A percentile compares a stretch with the other conserved stretches of the same genome.
These are phyloP conservation scores for Galerucella pusilla DNA, from an alignment of 2,888 invertebrate species.

Conservation along the genomic window DNA sequence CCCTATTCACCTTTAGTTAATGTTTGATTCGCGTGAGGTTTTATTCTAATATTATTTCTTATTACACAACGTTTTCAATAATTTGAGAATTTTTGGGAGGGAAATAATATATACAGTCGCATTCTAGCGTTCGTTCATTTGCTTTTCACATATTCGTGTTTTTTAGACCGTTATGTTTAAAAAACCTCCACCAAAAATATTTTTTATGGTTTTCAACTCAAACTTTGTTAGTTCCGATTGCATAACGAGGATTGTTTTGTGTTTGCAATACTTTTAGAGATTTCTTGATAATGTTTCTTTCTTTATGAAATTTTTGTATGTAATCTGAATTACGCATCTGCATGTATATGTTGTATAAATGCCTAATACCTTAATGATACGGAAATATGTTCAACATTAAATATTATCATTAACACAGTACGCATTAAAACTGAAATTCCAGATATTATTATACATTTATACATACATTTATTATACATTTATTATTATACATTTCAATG, in stretches of 20 bases:
- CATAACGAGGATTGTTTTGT: conserved; percentile 25
- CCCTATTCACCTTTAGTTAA: conserved; percentile 49
- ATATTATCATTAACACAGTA: no score
- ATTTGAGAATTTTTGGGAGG: background rate
- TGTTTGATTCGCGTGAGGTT: conserved; percentile 49
- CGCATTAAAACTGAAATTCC: no score
- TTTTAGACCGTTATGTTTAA: background rate
- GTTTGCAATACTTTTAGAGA: conserved; percentile 31
- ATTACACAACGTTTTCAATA: conserved; percentile 33
- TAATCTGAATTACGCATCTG: background rate
- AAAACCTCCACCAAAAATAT: background rate
- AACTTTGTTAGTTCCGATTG: conserved; percentile 23
- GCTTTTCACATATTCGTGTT: background rate
- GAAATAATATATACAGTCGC: background rate
- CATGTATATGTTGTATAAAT: conserved; percentile 7
- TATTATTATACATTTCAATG: no score
- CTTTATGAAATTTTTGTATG: conserved; percentile 8
- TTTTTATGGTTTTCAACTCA: background rate
- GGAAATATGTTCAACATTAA: no score
- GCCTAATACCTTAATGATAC: background rate
- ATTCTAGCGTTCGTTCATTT: background rate
- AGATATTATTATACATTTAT: no score
- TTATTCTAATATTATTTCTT: conserved; percentile 42
- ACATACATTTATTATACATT: no score
- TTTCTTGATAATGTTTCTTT: conserved; percentile 24